These are phyloP conservation scores for Macrosoma leucophasiata DNA, from an alignment of 2,888 invertebrate species.

Conservation along the genomic window DNA sequence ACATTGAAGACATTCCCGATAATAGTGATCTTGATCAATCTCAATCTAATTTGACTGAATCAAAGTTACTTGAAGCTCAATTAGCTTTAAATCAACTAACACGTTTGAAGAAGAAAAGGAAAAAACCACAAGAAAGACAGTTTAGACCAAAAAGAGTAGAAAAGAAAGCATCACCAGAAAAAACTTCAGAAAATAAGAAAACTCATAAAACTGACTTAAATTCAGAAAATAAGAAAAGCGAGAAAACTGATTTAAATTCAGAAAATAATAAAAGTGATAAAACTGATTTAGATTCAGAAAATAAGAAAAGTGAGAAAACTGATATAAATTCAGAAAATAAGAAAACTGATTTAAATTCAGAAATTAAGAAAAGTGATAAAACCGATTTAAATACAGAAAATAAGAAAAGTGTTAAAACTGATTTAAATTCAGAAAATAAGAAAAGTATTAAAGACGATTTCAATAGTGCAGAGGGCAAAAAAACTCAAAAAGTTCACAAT, in stretches of 20 bases:
- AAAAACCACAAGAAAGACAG: conserved; percentile 17
- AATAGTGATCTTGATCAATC: conserved; percentile 22
- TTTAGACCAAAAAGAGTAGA: conserved; percentile 13
- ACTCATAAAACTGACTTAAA: conserved; percentile 20
- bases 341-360: conserved; percentile 23
- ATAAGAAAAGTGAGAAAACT: conserved; percentile 16
- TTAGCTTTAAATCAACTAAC: conserved; percentile 57
- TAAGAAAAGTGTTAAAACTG: conserved; percentile 20
- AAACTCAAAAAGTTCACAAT: conserved; percentile 19
- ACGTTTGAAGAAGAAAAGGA: conserved; percentile 35
- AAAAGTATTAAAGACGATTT: conserved; percentile 13
- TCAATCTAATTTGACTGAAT: conserved; percentile 20
- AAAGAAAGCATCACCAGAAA: conserved; percentile 15
- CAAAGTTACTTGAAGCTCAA: conserved; percentile 44
- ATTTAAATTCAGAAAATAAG: conserved; percentile 19
- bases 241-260: conserved; percentile 23
- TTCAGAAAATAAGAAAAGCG: conserved; percentile 27
- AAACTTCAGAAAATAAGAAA: conserved; percentile 19
- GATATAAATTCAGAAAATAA: too few species aligned
- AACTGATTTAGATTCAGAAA: conserved; percentile 19
- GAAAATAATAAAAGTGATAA: too few species aligned
- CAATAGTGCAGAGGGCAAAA: too few species aligned
- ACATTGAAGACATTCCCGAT: conserved; percentile 34
- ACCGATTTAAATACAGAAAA: conserved; percentile 20
- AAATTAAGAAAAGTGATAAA: too few species aligned